Evolutionary conservation across 2,113 vertebrate genomes (phyloP), one percentile per base, ranked within the genome.

Genomic region (Crypturellus undulatus): DNA sequence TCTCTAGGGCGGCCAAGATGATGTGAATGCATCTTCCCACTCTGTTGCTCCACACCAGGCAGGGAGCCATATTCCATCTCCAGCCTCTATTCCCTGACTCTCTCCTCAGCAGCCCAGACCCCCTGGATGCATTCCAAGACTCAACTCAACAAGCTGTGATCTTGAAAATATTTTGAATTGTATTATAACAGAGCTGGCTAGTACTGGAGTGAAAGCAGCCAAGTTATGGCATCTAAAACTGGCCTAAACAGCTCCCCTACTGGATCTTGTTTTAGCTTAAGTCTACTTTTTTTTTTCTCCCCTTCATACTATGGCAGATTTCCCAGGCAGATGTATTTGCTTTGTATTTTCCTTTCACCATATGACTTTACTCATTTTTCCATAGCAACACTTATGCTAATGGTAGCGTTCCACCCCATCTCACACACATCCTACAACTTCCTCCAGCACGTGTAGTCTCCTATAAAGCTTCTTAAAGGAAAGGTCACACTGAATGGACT

Each of bases 271-370:
- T 95, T 91, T 85, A 87, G 58, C 87, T 79, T 24, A 77, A 80
- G 70, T 80, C 56, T 93, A n/a, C 28, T 63, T 81, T 71, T 49
- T 49, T 24, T 49, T 24, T 49, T 49, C 21, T 49, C 26, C 4
- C 54, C 34, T 26, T 26, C 21, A 79, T 0, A 0, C 72, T 40
- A 76, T 58, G 92, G 87, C 79, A 96, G 71, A 88, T 93, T 96
- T 95, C 87, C 91, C 87, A 93, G 79, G 47, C 85, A 90, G 85
- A 96, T 79, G 85, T 90, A 68, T 91, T 95, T 95, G 92, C 68
- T 88, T 94, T 79, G 85, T 90, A 68, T 91, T 95, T 95, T 94
- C 68, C 85, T 94, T 85, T 75, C 51, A 90, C 24, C 65, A 36
- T 96, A 86, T 34, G 72, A 94, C 64, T 86, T 88, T 64, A 94